phyloP scores from a whole-genome alignment of 2,888 invertebrate species.

The Ennomos quercinarius region DNA sequence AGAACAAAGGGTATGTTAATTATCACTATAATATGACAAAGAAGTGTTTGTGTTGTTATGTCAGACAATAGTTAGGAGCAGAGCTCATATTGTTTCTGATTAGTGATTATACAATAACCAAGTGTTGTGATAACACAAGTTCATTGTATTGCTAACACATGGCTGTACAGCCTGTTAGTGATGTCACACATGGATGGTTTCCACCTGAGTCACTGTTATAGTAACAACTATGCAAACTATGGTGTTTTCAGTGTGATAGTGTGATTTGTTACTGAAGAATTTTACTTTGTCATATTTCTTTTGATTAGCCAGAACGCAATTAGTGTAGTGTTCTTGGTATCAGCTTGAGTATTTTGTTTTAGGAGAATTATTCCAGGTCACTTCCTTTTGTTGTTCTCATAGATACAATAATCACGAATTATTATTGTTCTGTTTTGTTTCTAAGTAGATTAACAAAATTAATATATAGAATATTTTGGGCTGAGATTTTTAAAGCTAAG shows the following conservation, averaged over 20 bases:
- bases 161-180: not conserved
- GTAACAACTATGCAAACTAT: not conserved
- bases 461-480: too few relatives aligned
- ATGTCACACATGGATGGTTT: constrained; percentile 8
- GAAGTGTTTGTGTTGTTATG: not conserved
- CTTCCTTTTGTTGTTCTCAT: not conserved
- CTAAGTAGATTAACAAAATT: too few relatives aligned
- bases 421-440: too few relatives aligned
- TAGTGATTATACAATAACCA: constrained; percentile 6
- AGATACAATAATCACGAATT: too few relatives aligned
- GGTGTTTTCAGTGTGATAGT: not conserved
- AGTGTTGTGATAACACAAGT: constrained; percentile 9
- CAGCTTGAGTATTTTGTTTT: not conserved
- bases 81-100: constrained; percentile 2
- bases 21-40: too few relatives aligned
- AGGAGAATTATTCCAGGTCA: constrained; percentile 16
- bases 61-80: not conserved
- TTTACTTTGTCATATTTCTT: too few relatives aligned
- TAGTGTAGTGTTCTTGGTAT: too few relatives aligned
- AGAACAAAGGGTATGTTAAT: too few relatives aligned
- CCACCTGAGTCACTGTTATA: constrained; percentile 12
- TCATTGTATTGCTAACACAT: constrained; percentile 16
- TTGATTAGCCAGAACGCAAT: too few relatives aligned
- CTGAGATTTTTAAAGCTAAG: too few relatives aligned
- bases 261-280: too few relatives aligned